Conservation (phyloP, 2,888 invertebrate genomes). For the Periphyllus acericola region DNA sequence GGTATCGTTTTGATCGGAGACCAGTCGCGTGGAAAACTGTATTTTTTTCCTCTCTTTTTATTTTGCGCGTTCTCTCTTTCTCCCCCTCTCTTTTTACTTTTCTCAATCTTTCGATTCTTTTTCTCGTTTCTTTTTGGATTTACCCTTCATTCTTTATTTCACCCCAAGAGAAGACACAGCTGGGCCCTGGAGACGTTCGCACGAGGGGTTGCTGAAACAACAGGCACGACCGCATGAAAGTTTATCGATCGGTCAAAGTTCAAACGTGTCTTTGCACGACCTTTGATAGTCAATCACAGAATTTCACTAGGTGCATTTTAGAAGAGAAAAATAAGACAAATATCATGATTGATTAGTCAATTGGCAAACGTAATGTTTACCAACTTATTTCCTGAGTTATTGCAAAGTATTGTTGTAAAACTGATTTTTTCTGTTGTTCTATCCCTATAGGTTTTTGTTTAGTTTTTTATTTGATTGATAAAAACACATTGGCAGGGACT, state of each 20-base stretch:
- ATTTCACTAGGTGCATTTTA: slow-evolving; percentile 5
- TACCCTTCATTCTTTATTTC: slow-evolving; percentile 45
- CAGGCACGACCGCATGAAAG: slow-evolving; percentile 53
- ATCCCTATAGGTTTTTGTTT: not conserved
- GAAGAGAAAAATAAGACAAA: not conserved
- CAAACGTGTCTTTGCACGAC: slow-evolving; percentile 47
- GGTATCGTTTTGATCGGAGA: slow-evolving; percentile 60
- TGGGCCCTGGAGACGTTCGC: slow-evolving; percentile 54
- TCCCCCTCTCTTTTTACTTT: not conserved
- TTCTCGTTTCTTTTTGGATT: slow-evolving; percentile 39
- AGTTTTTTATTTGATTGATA: slow-evolving; percentile 27
- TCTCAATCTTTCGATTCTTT: not conserved
- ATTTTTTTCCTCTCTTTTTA: slow-evolving; percentile 42
- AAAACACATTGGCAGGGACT: not conserved
- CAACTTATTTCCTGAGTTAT: not conserved
- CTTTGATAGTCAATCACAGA: slow-evolving; percentile 51
- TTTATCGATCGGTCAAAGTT: slow-evolving; percentile 61
- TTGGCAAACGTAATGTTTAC: not conserved
- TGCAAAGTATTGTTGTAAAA: not conserved
- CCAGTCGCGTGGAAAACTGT: slow-evolving; percentile 54
- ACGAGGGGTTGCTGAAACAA: slow-evolving; percentile 53
- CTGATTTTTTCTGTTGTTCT: not conserved
- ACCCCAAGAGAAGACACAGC: slow-evolving; percentile 40
- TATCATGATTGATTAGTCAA: slow-evolving; percentile 31
- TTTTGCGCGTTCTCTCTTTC: not conserved